Conservation (phyloP, 2,797 vertebrate species). For the Anas flavirostris region DNA sequence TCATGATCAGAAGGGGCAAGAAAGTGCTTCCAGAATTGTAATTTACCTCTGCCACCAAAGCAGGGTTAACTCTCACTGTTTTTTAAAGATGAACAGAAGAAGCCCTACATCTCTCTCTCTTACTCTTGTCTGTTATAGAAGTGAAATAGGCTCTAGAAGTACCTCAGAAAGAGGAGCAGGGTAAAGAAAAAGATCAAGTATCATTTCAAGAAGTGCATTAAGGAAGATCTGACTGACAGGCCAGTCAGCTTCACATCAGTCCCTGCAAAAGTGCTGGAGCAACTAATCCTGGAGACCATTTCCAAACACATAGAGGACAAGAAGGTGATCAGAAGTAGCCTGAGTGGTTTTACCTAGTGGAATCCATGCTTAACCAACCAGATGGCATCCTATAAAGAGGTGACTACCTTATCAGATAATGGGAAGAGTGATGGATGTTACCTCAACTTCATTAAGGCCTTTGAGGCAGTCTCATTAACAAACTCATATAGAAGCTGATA, state of each 20-base stretch:
- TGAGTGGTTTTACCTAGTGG: rapidly evolving
- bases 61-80: background rate
- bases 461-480: background rate
- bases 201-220: background rate
- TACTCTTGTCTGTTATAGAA: background rate
- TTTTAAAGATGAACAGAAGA: background rate
- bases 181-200: background rate
- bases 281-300: background rate
- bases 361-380: background rate
- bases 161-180: background rate
- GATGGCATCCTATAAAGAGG: background rate
- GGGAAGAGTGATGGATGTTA: background rate
- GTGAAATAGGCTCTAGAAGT: background rate
- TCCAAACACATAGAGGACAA: background rate
- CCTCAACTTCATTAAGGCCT: background rate
- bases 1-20: background rate
- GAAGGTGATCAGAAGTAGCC: background rate
- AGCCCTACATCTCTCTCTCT: background rate
- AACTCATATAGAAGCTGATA: background rate
- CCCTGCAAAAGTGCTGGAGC: background rate
- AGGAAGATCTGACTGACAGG: background rate
- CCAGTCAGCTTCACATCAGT: background rate
- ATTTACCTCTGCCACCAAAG: background rate
- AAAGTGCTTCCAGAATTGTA: background rate
- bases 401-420: background rate